Base-by-base conservation (phyloP, 2,113 vertebrate genomes). In the Sylvia atricapilla region DNA sequence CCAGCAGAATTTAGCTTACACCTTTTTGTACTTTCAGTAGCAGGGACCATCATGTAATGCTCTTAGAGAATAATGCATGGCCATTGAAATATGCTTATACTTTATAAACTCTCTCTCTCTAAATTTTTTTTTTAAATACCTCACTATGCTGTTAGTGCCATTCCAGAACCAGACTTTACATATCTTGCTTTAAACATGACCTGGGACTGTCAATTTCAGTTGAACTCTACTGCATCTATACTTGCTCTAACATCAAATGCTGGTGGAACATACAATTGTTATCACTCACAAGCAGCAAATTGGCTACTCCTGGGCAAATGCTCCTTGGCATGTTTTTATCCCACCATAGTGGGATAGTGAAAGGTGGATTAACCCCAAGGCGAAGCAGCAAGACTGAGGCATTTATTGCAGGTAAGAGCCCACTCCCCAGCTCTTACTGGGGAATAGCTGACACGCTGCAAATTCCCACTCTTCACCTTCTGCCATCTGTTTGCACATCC, bases 41-140 rank as follows among this genome's bases (percentile, higher is more conserved):
- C 27, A 30, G 33, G 15, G 24, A 91, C 21, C 1, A 1, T 6
- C 49, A 47, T 6, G 8, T 14, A 78, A 50, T 1, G 23, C 22
- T 44, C 33, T 50, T 25, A 15, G 13, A 66, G 39, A 84, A 39
- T 39, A 68, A 20, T 0, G 3, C 2, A 7, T 0, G 7, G 56
- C 27, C 62, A 33, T 0, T 70, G 52, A 47, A 66, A 70, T 17
- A 77, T 0, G 1, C 2, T 1, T 6, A 10, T 10, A 76, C 8
- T 68, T 52, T 10, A 44, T 10, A 58, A 8, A 31, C 2, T 58
- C 9, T 58, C 9, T 50, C 18, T 44, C 17, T 8, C 18, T 44
- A 27, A 8, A 16, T 33, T 37, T 37, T 37, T 37, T 37, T 37
- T 37, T 37, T 37, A 9, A 37, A 37, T 13, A 58, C 14, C 18